Evolutionary conservation across 2,113 vertebrate genomes (phyloP).

Genomic region (Nothocercus nigrocapillus): DNA sequence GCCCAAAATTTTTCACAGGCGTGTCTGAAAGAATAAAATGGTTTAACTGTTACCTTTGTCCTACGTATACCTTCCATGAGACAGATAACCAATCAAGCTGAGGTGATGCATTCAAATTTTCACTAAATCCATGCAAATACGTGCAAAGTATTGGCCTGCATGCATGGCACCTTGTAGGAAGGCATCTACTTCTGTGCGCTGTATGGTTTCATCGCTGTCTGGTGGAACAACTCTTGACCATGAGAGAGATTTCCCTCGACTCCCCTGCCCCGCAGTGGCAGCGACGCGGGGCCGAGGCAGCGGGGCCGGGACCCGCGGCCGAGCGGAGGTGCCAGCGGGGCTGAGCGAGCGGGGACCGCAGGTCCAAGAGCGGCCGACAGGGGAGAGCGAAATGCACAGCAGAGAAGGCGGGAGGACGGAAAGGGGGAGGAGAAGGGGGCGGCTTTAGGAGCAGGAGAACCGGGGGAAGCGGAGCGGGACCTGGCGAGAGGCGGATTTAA

Average conservation of each 20-base stretch:
- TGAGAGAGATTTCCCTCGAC: not conserved
- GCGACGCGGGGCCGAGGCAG: too few species aligned
- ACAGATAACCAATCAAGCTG: not conserved
- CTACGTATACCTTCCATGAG: rapidly evolving
- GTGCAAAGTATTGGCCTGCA: rapidly evolving
- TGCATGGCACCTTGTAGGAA: rapidly evolving
- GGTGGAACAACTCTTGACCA: not conserved
- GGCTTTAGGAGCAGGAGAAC: too few species aligned
- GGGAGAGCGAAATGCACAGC: not conserved
- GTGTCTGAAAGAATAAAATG: not conserved
- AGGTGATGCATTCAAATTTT: rapidly evolving
- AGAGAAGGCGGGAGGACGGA: not conserved
- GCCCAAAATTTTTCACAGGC: not conserved
- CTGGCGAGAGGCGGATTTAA: not conserved
- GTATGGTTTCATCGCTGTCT: not conserved
- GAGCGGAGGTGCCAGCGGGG: not conserved
- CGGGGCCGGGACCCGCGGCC: too few species aligned
- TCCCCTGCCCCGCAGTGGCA: not conserved
- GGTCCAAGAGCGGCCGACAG: not conserved
- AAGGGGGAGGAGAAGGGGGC: not conserved
- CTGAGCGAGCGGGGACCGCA: not conserved
- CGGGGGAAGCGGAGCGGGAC: rapidly evolving
- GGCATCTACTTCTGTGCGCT: rapidly evolving
- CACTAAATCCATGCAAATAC: not conserved
- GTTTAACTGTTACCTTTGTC: not conserved